phyloP scores from a whole-genome alignment of 2,888 invertebrate species.

The Punctoribates punctum region DNA sequence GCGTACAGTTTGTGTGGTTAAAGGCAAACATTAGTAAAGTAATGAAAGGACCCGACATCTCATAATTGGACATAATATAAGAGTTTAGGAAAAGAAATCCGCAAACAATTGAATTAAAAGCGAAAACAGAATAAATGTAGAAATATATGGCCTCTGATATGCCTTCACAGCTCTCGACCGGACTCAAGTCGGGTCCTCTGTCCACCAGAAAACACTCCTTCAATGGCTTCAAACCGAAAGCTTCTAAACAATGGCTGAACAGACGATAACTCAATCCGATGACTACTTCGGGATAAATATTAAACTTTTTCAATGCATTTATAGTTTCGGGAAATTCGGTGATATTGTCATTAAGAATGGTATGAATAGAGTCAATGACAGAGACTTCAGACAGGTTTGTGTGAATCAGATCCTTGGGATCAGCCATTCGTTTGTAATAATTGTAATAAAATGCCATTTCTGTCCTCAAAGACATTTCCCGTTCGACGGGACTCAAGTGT shows the following conservation, averaged over 20 bases:
- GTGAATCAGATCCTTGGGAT: not conserved
- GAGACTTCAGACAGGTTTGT: conserved; percentile 49
- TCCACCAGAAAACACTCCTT: conserved; percentile 61
- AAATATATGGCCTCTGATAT: conserved; percentile 72
- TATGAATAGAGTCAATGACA: conserved; percentile 62
- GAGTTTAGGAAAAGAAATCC: conserved; percentile 61
- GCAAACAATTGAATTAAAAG: conserved; percentile 68
- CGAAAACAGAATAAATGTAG: conserved; percentile 73
- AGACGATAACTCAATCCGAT: conserved; percentile 59
- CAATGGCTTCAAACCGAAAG: conserved; percentile 52
- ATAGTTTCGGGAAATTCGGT: conserved; percentile 77
- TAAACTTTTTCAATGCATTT: conserved; percentile 75
- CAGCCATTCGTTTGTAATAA: conserved; percentile 74
- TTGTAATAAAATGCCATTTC: conserved; percentile 88
- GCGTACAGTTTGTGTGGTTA: conserved; percentile 57
- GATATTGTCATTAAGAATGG: conserved; percentile 64
- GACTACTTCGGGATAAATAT: conserved; percentile 74
- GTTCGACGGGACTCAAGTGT: conserved; percentile 72
- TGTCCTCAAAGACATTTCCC: conserved; percentile 78
- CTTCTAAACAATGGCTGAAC: conserved; percentile 53
- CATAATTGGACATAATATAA: conserved; percentile 19
- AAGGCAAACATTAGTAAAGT: conserved; percentile 35
- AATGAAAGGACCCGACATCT: not conserved
- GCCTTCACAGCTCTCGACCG: conserved; percentile 72
- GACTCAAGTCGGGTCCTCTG: conserved; percentile 62